Evolutionary conservation across 1,140 invertebrate genomes (phyloP).

Genomic region (Formica selysi): DNA sequence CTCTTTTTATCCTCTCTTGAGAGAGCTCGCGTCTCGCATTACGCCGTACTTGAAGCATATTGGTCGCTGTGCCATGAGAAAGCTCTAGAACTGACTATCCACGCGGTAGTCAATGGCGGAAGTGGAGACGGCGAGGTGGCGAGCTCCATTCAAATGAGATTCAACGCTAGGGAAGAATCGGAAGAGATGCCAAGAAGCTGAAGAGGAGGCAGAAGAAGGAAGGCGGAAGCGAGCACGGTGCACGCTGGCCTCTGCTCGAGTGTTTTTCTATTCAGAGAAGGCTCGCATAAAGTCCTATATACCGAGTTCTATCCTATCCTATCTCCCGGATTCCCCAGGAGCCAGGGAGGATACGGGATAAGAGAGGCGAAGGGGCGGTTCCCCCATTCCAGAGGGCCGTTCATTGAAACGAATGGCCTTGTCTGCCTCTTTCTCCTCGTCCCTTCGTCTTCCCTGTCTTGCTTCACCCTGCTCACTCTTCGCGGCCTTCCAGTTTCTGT

Average conservation of each 20-base stretch:
- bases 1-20: slow-evolving; percentile 8
- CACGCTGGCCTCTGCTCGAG: slow-evolving; percentile 78
- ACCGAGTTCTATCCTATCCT: slow-evolving; percentile 75
- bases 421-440: slow-evolving; percentile 74
- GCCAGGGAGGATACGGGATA: slow-evolving; percentile 65
- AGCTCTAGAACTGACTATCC: slow-evolving; percentile 55
- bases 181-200: slow-evolving; percentile 47
- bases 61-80: slow-evolving; percentile 67
- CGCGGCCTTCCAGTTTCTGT: slow-evolving; percentile 14
- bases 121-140: slow-evolving; percentile 58
- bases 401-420: slow-evolving; percentile 85
- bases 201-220: slow-evolving; percentile 60
- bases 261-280: slow-evolving; percentile 83
- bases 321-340: slow-evolving; percentile 72
- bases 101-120: slow-evolving; percentile 68
- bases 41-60: slow-evolving; percentile 76
- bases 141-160: slow-evolving; percentile 83
- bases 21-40: slow-evolving; percentile 34
- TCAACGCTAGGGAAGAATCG: slow-evolving; percentile 67
- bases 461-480: slow-evolving; percentile 18
- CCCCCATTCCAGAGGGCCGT: slow-evolving; percentile 77
- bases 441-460: slow-evolving; percentile 64
- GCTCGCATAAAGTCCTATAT: slow-evolving; percentile 82
- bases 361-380: slow-evolving; percentile 72
- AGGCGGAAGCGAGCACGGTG: slow-evolving; percentile 58